Evolutionary conservation across 92 coral and sea anemone genomes (phyloP).

Genomic region (Nematostella vectensis): DNA sequence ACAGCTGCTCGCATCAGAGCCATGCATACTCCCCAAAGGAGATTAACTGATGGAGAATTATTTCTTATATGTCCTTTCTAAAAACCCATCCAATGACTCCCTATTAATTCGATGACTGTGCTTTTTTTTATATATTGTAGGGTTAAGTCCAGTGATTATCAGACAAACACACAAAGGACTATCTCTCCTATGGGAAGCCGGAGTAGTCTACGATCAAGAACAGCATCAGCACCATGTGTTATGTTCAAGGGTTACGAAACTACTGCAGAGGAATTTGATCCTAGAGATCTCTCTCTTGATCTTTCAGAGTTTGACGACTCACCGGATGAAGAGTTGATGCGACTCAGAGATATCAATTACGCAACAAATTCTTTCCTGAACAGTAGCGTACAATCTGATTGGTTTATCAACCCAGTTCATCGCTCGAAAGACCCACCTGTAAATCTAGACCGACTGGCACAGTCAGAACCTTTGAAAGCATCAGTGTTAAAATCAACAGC

Average conservation of each 20-base stretch:
- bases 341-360: conserved; percentile 39
- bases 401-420: conserved; percentile 86
- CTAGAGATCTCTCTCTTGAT: conserved; percentile 50
- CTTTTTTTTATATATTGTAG: too few relatives aligned
- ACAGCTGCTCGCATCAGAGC: too few relatives aligned
- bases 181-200: conserved; percentile 27
- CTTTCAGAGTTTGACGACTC: conserved; percentile 74
- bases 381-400: conserved; percentile 44
- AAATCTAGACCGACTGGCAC: conserved; percentile 48
- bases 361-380: conserved; percentile 25
- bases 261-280: conserved; percentile 57
- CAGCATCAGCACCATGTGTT: conserved; percentile 32
- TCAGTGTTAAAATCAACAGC: conserved; percentile 63
- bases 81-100: too few relatives aligned
- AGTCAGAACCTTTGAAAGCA: conserved; percentile 72
- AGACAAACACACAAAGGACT: conserved; percentile 83
- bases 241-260: conserved; percentile 39
- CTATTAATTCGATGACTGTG: too few relatives aligned
- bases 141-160: conserved; percentile 59
- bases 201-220: conserved; percentile 5
- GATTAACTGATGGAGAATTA: too few relatives aligned
- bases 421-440: conserved; percentile 42
- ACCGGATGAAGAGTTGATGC: conserved; percentile 61
- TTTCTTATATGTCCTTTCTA: too few relatives aligned
- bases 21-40: too few relatives aligned